phyloP scores from a whole-genome alignment of 2,113 vertebrate species.

The Archocentrus centrarchus region DNA sequence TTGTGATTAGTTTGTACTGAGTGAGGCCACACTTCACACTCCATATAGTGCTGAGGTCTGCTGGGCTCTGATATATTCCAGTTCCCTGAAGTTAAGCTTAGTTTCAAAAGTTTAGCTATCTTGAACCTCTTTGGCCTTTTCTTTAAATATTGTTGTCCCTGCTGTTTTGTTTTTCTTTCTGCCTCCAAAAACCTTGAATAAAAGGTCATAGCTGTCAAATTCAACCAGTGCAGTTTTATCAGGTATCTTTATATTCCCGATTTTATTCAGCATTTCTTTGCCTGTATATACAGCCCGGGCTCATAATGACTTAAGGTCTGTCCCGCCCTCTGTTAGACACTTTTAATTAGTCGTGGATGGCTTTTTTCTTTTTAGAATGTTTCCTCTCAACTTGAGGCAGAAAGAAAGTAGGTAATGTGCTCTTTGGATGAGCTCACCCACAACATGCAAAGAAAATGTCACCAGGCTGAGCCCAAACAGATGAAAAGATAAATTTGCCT shows the following conservation, averaged over 20 bases:
- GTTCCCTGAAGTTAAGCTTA: background rate
- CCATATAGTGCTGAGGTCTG: background rate
- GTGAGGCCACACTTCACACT: background rate
- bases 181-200: background rate
- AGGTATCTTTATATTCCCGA: background rate
- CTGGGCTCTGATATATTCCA: background rate
- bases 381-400: background rate
- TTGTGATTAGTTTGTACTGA: background rate
- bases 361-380: background rate
- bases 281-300: too few species aligned
- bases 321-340: background rate
- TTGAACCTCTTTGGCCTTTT: background rate
- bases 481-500: background rate
- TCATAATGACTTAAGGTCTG: background rate
- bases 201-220: background rate
- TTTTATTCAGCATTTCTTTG: slow-evolving; percentile 3
- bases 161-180: background rate
- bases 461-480: background rate
- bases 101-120: background rate
- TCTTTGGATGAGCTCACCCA: background rate
- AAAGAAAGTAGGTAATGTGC: background rate
- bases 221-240: background rate
- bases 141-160: background rate
- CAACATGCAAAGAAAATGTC: background rate
- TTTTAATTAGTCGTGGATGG: background rate